Evolutionary conservation across 1,140 invertebrate genomes (phyloP), one percentile per base, ranked within the genome.

Genomic region (Eueides isabella): DNA sequence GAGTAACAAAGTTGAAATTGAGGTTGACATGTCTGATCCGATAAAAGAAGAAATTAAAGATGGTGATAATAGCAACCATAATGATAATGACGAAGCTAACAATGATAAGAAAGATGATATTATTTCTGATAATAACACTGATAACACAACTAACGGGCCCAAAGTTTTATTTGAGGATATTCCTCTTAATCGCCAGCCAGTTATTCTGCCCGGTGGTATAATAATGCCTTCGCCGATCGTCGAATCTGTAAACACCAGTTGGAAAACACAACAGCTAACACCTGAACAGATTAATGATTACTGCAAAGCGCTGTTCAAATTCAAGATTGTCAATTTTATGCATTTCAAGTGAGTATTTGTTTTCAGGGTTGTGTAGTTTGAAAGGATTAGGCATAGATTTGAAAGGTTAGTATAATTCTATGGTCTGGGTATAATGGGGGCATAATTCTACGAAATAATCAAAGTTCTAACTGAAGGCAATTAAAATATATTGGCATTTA

Each of bases 241-340:
- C 29, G 96, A 97, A 90, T 98, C 97, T 0, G 96, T 97, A 6
- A 96, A 96, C 85, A 97, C 98, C 79, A 98, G 97, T 84, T 95
- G 96, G 80, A 95, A 96, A 78, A 95, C 95, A 23, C 96, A 98
- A 85, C 97, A 97, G 33, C 89, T 98, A n/a, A 95, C 95, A 29
- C 94, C 96, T 14, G 95, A 96, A 63, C 95, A 97, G 83, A 83
- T 99, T 0, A 95, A 96, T 73, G 94, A 96, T 63, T 99, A 99
- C 91, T 99, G 98, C 88, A 94, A 96, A 81, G 95, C 95, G 26
- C 85, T 98, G 2, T 99, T 99, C 90, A 94, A 97, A 77, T 99
- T 99, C 85, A 97, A 97, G 89, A 95, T 95, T 9, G 96, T 99
- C 61, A 97, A 97, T 85, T 96, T 98, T 26, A 96, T 97, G 93